Percentiles rank a stretch among this genome's conserved stretches.
Conservation (phyloP, 1,140 invertebrate genomes). For the Matsumurasca onukii region DNA sequence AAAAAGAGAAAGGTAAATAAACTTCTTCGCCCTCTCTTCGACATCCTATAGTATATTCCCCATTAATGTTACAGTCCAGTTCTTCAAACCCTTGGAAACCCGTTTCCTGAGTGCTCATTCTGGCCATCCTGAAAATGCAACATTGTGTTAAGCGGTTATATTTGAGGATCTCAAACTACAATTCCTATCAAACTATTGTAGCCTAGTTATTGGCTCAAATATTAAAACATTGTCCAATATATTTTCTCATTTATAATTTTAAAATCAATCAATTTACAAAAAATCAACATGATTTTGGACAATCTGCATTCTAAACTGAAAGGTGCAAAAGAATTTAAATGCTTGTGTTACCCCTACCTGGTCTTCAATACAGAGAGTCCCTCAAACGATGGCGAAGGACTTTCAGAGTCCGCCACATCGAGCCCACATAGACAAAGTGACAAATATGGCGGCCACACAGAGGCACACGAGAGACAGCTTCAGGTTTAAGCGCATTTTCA, state of each 20-base stretch:
- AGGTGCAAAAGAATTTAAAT: too few relatives aligned
- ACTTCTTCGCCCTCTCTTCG: constrained; percentile 82
- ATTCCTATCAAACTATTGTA: too few relatives aligned
- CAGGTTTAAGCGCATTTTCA: constrained; percentile 55
- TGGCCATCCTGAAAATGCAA: constrained; percentile 15
- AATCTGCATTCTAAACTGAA: not conserved
- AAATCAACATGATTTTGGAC: not conserved
- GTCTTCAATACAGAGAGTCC: constrained; percentile 43
- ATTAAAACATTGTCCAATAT: not conserved
- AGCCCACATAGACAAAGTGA: constrained; percentile 56
- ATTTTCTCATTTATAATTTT: not conserved
- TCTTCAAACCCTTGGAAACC: constrained; percentile 59
- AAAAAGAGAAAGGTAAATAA: constrained; percentile 89
- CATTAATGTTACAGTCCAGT: constrained; percentile 90
- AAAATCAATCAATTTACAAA: not conserved
- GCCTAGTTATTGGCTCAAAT: not conserved
- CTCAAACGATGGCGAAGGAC: constrained; percentile 38
- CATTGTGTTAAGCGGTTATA: not conserved
- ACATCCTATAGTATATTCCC: constrained; percentile 82
- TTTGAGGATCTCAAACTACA: too few relatives aligned
- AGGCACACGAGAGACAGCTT: constrained; percentile 55
- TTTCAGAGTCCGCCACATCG: constrained; percentile 51
- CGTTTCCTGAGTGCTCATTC: constrained; percentile 23
- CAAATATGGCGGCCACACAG: constrained; percentile 50
- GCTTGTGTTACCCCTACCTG: too few relatives aligned